Evolutionary conservation across 1,140 invertebrate species (phyloP).

Genomic region (Hylaeus anthracinus): DNA sequence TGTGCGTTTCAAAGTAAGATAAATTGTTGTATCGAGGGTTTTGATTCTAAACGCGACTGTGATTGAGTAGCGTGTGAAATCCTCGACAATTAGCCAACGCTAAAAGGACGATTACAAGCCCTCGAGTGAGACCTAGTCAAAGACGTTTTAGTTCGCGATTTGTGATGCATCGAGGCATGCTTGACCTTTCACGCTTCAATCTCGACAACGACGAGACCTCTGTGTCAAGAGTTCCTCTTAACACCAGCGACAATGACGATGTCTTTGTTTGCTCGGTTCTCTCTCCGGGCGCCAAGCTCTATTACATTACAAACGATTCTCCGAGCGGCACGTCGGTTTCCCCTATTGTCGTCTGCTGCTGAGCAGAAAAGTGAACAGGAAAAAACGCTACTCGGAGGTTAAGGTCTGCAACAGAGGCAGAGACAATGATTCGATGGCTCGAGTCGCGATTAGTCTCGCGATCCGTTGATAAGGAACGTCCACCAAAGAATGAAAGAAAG

Average conservation of each 20-base stretch:
- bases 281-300: no score
- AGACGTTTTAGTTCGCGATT: not conserved
- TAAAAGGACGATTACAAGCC: no score
- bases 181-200: not conserved
- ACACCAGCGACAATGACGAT: no score
- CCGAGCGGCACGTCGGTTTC: conserved; percentile 8
- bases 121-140: no score
- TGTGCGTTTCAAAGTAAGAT: no score
- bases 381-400: conserved; percentile 28
- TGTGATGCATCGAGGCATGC: no score
- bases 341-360: conserved; percentile 15
- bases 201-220: no score
- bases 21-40: no score
- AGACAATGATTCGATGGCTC: conserved; percentile 28
- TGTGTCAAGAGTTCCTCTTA: no score
- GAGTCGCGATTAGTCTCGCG: conserved; percentile 19
- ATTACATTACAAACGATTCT: not conserved
- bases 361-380: not conserved
- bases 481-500: not conserved
- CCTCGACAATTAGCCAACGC: no score
- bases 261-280: not conserved
- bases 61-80: no score
- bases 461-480: conserved; percentile 18
- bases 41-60: no score
- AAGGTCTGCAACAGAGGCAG: conserved; percentile 1